Evolutionary conservation across 2,888 invertebrate species (phyloP).

Genomic region (Sphinx pinastri): DNA sequence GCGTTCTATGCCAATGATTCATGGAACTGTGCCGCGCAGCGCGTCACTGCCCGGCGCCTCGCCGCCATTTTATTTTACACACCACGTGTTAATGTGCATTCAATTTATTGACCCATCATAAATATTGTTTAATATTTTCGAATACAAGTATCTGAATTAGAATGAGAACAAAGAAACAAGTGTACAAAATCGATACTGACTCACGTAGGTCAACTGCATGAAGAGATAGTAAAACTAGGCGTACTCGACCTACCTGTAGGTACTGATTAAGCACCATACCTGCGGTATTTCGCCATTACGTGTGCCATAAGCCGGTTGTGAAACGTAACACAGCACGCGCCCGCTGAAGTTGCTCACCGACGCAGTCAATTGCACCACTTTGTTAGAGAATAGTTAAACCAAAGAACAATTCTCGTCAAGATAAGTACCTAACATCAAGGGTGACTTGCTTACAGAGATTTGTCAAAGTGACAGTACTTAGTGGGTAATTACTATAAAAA

Average conservation of each 20-base stretch:
- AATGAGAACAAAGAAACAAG: conserved; percentile 14
- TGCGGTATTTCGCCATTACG: conserved; percentile 74
- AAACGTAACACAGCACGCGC: conserved; percentile 47
- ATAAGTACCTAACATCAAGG: conserved; percentile 9
- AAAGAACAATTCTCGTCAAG: conserved; percentile 4
- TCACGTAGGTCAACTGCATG: conserved; percentile 23
- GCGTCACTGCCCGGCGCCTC: conserved; percentile 32
- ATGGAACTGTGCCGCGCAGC: conserved; percentile 35
- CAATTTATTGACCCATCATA: conserved; percentile 43
- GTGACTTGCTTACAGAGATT: conserved; percentile 27
- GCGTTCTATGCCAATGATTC: conserved; percentile 47
- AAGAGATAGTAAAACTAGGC: conserved; percentile 33
- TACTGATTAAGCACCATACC: conserved; percentile 51
- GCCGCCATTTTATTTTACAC: conserved; percentile 78
- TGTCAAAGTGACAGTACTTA: conserved; percentile 8
- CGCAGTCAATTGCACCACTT: conserved; percentile 42
- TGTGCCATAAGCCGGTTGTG: conserved; percentile 55
- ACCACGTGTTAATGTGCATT: conserved; percentile 74
- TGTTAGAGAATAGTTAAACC: conserved; percentile 21
- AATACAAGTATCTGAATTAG: conserved; percentile 12
- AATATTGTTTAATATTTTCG: conserved; percentile 24
- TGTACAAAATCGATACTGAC: conserved; percentile 18
- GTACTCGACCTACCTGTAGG: conserved; percentile 31
- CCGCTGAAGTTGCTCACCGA: conserved; percentile 36
- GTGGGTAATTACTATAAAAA: conserved; percentile 21